These are phyloP conservation scores for Orthosia gothica DNA, from an alignment of 2,888 invertebrate species.

Conservation along the genomic window DNA sequence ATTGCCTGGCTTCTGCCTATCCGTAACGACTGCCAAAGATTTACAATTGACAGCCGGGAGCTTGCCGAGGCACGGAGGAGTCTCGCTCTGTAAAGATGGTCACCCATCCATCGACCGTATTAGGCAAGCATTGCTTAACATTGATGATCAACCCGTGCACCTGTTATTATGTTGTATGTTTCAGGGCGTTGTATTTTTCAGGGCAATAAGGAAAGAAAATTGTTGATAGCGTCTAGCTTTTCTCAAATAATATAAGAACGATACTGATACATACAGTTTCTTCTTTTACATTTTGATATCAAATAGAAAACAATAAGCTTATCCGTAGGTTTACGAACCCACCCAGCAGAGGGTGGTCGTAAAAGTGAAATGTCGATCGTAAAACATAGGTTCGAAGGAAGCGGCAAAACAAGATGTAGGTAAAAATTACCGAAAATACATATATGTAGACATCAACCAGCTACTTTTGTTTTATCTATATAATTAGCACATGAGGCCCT, in stretches of 20 bases:
- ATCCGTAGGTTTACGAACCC: slow-evolving; percentile 17
- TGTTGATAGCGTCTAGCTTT: background rate
- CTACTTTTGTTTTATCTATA: background rate
- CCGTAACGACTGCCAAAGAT: too few relatives aligned
- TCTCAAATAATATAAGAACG: background rate
- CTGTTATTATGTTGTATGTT: too few relatives aligned
- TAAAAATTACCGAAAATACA: slow-evolving; percentile 2
- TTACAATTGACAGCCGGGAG: too few relatives aligned
- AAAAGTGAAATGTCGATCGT: slow-evolving; percentile 40
- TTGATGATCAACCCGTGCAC: too few relatives aligned
- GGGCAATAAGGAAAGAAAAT: background rate
- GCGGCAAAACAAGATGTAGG: slow-evolving; percentile 7
- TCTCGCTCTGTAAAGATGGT: too few relatives aligned
- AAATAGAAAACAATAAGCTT: slow-evolving; percentile 36
- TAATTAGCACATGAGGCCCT: too few relatives aligned
- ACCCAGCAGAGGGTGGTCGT: slow-evolving; percentile 17
- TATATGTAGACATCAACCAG: background rate
- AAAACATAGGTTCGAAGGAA: slow-evolving; percentile 24
- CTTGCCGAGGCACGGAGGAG: too few relatives aligned
- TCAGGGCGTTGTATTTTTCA: too few relatives aligned
- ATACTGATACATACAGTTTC: background rate
- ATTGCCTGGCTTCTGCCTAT: too few relatives aligned
- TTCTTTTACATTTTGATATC: slow-evolving; percentile 10
- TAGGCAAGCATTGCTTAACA: too few relatives aligned
- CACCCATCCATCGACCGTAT: too few relatives aligned